Percentiles rank a stretch among this genome's conserved stretches.
phyloP scores from a whole-genome alignment of 1,140 invertebrate species.

The Calosoma granatense region DNA sequence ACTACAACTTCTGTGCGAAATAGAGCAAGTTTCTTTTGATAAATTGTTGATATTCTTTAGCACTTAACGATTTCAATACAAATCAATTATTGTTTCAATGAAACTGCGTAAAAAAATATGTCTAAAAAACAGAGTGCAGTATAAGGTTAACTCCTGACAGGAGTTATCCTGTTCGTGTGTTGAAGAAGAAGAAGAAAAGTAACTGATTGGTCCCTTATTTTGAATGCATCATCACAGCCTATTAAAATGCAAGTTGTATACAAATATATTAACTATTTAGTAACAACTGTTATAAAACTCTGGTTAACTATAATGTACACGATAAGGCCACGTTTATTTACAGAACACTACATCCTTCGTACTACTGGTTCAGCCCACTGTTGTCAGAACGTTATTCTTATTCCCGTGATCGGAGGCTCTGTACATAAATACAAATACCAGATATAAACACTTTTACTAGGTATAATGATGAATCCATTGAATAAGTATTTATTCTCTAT shows the following conservation, averaged over 20 bases:
- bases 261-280: conserved; percentile 9
- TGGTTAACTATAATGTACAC: conserved; percentile 9
- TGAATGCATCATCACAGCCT: conserved; percentile 29
- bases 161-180: too few species aligned
- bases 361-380: conserved; percentile 20
- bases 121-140: conserved; percentile 1
- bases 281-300: conserved; percentile 7
- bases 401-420: conserved; percentile 41
- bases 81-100: not conserved
- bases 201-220: conserved; percentile 27
- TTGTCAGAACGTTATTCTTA: conserved; percentile 42
- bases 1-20: conserved; percentile 1
- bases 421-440: conserved; percentile 19
- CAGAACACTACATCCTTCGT: not conserved
- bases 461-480: too few species aligned
- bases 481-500: too few species aligned
- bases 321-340: conserved; percentile 20
- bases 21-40: not conserved
- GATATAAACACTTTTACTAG: too few species aligned
- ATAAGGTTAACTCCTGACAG: too few species aligned
- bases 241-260: conserved; percentile 26
- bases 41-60: conserved; percentile 5
- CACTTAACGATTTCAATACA: not conserved
- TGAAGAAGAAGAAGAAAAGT: conserved; percentile 1
- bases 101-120: conserved; percentile 6